These are phyloP conservation scores for Ectemnius continuus DNA, from an alignment of 2,888 invertebrate genomes.

Conservation along the genomic window DNA sequence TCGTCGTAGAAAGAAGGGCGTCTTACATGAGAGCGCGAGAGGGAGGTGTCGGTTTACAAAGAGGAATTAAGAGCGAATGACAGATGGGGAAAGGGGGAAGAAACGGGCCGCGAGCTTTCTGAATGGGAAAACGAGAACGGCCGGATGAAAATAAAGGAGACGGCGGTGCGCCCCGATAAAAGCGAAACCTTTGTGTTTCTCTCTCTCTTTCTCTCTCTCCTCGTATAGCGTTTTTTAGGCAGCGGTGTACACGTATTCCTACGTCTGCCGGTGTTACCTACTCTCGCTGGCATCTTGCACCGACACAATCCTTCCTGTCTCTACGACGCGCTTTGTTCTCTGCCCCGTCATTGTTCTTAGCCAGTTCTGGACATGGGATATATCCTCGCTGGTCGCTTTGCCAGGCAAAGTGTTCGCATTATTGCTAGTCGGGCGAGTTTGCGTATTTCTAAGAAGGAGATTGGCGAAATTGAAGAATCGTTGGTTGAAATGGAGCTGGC, in stretches of 20 bases:
- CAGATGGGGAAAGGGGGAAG: constrained; percentile 6
- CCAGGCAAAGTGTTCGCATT: constrained; percentile 28
- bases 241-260: no score
- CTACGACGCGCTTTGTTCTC: constrained; percentile 52
- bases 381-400: constrained; percentile 24
- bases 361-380: constrained; percentile 50
- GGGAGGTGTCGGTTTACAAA: constrained; percentile 8
- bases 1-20: background rate
- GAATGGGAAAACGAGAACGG: constrained; percentile 29
- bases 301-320: constrained; percentile 36
- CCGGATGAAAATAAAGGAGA: constrained; percentile 43
- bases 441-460: no score
- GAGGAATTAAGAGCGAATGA: constrained; percentile 16
- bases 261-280: constrained; percentile 32
- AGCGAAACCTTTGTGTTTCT: constrained; percentile 51
- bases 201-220: constrained; percentile 25
- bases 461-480: no score
- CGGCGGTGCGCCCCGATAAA: constrained; percentile 36
- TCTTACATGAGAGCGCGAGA: background rate
- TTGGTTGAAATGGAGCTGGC: background rate
- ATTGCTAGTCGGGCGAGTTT: background rate
- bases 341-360: constrained; percentile 48
- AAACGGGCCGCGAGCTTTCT: background rate
- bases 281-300: constrained; percentile 40
- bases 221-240: no score